A percentile compares a stretch with the other conserved stretches of the same genome.
Evolutionary conservation across 2,888 invertebrate species (phyloP).

Genomic region (Scaptomyza reducta): DNA sequence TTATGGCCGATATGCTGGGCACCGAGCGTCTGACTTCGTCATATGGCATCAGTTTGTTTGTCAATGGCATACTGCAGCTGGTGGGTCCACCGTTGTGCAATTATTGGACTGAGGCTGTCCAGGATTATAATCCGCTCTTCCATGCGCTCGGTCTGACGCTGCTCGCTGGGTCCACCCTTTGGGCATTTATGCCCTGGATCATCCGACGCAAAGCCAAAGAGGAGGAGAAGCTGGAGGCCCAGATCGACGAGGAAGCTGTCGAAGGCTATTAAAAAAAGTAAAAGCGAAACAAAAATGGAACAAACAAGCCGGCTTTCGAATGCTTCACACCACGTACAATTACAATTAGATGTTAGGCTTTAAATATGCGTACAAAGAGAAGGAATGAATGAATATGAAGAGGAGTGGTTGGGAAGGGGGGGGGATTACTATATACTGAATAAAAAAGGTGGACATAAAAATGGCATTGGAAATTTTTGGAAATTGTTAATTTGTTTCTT

Average conservation of each 20-base stretch:
- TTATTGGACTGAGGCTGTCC: constrained; percentile 87
- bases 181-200: constrained; percentile 91
- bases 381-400: constrained; percentile 8
- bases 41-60: constrained; percentile 93
- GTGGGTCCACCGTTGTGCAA: constrained; percentile 94
- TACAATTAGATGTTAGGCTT: constrained; percentile 64
- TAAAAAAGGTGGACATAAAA: constrained; percentile 19
- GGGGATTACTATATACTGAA: no score
- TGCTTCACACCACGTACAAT: constrained; percentile 62
- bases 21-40: constrained; percentile 93
- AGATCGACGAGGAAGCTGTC: constrained; percentile 66
- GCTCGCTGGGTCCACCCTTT: constrained; percentile 89
- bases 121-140: constrained; percentile 90
- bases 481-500: constrained; percentile 72
- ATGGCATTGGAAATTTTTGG: constrained; percentile 54
- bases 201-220: constrained; percentile 81
- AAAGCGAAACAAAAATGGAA: not conserved
- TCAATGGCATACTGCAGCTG: constrained; percentile 92
- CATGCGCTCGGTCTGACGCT: constrained; percentile 90
- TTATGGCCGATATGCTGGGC: constrained; percentile 94
- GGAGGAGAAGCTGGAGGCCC: constrained; percentile 54
- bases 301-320: constrained; percentile 13
- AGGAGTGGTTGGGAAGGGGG: constrained; percentile 9
- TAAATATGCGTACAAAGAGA: constrained; percentile 62
- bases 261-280: constrained; percentile 46